Evolutionary conservation across 2,113 vertebrate genomes (phyloP), one percentile per base, ranked within the genome.

Genomic region (Protobothrops flavoviridis): DNA sequence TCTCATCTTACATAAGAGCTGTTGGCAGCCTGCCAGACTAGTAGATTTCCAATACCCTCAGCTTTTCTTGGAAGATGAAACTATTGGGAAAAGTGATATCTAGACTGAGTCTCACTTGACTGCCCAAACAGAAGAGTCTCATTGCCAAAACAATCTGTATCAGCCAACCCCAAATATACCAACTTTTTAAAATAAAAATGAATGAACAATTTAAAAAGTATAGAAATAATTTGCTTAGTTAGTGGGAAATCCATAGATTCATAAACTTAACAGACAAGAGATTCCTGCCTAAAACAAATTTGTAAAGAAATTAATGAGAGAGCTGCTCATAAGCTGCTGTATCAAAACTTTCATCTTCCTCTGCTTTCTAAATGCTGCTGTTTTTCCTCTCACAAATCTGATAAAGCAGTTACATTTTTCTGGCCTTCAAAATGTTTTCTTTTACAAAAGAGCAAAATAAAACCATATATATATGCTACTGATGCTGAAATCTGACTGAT

Each of bases 401-500:
- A 94, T 94, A 95, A 93, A 87, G 94, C 88, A 95, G 95, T 93
- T 94, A 96, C 86, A 90, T 91, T 93, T 93, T 57, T 59, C 92
- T 95, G 94, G 95, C 92, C 93, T 95, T 93, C 69, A 87, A 96
- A 92, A 96, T 87, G 94, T 92, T 93, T 96, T 95, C 17, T 91
- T 95, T 92, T 93, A 69, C 0, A 91, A 57, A 93, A 92, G 90
- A 21, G 26, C 52, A 95, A 87, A 94, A 3, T 39, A 96, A 95
- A 95, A 39, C 64, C 5, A 48, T 48, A 94, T 94, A 90, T 92
- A 92, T 95, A 95, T 96, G 95, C 85, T 93, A 95, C 91, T 0
- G 11, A 90, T 96, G 94, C 95, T 96, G 94, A 96, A 95, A 95
- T 91, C 93, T 95, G 93, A 95, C 93, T 94, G 94, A 93, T 90